Percentiles rank a stretch among this genome's conserved stretches.
Conservation (phyloP, 2,888 invertebrate species). For the Hyppa rectilinea region DNA sequence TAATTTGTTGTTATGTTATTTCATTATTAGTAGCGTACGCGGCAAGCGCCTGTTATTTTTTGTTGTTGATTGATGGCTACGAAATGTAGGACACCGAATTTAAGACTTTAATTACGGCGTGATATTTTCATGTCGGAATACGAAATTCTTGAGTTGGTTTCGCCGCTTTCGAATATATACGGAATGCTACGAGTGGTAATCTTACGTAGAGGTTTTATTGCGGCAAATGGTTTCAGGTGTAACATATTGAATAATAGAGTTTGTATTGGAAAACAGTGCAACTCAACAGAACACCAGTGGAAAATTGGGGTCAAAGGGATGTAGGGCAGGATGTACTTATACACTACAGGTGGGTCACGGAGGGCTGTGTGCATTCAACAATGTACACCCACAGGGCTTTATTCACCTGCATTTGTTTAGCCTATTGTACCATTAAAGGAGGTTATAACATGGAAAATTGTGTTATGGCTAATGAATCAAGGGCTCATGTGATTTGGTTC, state of each 20-base stretch:
- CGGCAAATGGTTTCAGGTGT: conserved; percentile 15
- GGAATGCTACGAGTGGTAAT: conserved; percentile 10
- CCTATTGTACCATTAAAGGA: conserved; percentile 65
- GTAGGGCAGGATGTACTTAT: conserved; percentile 69
- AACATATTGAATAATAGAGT: not conserved
- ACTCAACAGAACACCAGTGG: conserved; percentile 38
- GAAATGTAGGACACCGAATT: conserved; percentile 46
- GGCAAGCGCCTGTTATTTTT: conserved; percentile 38
- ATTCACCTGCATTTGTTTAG: conserved; percentile 69
- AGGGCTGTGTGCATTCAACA: conserved; percentile 82
- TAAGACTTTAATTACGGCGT: conserved; percentile 46
- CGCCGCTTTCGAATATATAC: conserved; percentile 44
- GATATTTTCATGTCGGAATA: conserved; percentile 44
- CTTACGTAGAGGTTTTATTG: conserved; percentile 29
- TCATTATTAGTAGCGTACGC: conserved; percentile 27
- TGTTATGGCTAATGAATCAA: conserved; percentile 74
- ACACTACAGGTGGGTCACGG: conserved; percentile 72
- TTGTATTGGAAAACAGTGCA: conserved; percentile 20
- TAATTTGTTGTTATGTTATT: conserved; percentile 36
- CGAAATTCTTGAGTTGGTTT: conserved; percentile 41
- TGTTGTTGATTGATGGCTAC: conserved; percentile 52
- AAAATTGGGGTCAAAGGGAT: conserved; percentile 80
- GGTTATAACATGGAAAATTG: conserved; percentile 81
- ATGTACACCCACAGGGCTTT: conserved; percentile 71
- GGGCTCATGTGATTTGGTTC: conserved; percentile 54